phyloP scores from a whole-genome alignment of 2,113 vertebrate genomes.

The Onychostruthus taczanowskii region DNA sequence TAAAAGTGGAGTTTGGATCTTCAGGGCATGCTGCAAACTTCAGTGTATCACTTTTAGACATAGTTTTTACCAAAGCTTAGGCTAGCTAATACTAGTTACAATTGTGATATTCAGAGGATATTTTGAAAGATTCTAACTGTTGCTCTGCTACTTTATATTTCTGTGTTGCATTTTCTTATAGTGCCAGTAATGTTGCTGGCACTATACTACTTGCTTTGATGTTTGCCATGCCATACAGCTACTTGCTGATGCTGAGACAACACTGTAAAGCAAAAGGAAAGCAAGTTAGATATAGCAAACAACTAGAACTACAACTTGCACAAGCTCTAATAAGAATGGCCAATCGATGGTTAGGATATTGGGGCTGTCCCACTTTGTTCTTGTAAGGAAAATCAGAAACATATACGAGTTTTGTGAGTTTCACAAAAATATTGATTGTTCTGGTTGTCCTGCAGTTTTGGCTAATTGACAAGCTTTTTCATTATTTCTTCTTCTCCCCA shows the following conservation, averaged over 20 bases:
- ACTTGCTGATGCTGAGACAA: not conserved
- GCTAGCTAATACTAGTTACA: not conserved
- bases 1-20: not conserved
- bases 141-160: not conserved
- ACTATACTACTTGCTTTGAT: not conserved
- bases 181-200: not conserved
- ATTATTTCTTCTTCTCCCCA: not conserved
- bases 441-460: not conserved
- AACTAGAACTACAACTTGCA: not conserved
- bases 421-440: not conserved
- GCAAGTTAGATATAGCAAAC: not conserved
- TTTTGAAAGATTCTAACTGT: not conserved
- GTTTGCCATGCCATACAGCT: not conserved
- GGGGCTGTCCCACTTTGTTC: not conserved
- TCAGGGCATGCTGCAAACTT: not conserved
- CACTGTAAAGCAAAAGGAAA: not conserved
- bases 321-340: not conserved
- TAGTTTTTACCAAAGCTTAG: not conserved
- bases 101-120: not conserved
- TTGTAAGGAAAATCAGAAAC: not conserved
- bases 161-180: not conserved
- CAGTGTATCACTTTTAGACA: not conserved
- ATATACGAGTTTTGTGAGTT: not conserved
- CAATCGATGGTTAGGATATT: not conserved
- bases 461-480: not conserved